phyloP scores from a whole-genome alignment of 1,140 invertebrate genomes.

The Drosophila ercepeae region DNA sequence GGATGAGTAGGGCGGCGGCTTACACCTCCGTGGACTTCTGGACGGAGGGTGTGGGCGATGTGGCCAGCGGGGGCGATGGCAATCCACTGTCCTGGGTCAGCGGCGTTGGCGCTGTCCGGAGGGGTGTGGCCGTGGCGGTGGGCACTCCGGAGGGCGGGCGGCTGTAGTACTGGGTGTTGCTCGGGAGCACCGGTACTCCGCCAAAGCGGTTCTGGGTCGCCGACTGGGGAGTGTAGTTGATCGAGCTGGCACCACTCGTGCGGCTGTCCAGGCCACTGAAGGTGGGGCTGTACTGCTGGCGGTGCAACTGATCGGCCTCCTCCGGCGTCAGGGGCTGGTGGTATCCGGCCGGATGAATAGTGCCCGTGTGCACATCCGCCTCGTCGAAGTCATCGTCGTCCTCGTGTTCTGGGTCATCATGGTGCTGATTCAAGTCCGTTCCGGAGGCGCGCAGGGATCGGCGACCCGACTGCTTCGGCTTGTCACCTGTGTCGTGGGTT shows the following conservation, averaged over 20 bases:
- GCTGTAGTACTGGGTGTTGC: conserved; percentile 70
- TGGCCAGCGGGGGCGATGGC: conserved; percentile 74
- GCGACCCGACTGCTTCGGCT: conserved; percentile 84
- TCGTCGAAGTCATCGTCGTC: conserved; percentile 71
- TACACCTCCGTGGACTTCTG: conserved; percentile 83
- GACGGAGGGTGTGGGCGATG: conserved; percentile 76
- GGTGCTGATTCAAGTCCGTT: conserved; percentile 82
- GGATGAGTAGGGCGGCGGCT: conserved; percentile 5
- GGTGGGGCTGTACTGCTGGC: conserved; percentile 79
- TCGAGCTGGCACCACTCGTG: conserved; percentile 67
- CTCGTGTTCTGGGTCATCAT: conserved; percentile 73
- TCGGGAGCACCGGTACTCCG: conserved; percentile 78
- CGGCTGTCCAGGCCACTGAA: conserved; percentile 80
- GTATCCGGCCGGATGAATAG: conserved; percentile 66
- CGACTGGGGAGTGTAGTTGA: conserved; percentile 72
- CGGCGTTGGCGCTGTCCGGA: conserved; percentile 57
- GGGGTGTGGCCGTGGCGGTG: conserved; percentile 29
- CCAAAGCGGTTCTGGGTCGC: conserved; percentile 72
- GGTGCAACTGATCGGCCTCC: conserved; percentile 69
- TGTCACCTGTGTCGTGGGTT: conserved; percentile 76
- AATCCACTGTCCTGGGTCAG: conserved; percentile 77
- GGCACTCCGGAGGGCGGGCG: conserved; percentile 65
- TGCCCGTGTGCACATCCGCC: conserved; percentile 57
- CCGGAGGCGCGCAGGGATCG: conserved; percentile 84
- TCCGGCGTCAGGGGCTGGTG: conserved; percentile 76